Evolutionary conservation across 2,888 invertebrate genomes (phyloP).

Genomic region (Drosophila paranaensis): DNA sequence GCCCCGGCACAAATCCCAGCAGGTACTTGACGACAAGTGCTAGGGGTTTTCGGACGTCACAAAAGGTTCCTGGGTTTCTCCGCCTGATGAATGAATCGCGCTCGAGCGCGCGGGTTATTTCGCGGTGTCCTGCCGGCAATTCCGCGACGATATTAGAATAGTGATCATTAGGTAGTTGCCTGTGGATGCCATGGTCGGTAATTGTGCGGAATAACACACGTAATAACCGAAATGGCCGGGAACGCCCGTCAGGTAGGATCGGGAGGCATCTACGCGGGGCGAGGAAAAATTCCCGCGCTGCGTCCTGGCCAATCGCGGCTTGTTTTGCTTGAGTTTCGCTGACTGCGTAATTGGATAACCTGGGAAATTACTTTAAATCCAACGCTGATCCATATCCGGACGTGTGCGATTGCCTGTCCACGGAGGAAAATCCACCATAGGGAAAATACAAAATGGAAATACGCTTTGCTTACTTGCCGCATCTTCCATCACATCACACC

Average conservation of each 20-base stretch:
- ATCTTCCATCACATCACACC: slow-evolving; percentile 62
- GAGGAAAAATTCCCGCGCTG: slow-evolving; percentile 36
- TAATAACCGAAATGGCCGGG: slow-evolving; percentile 68
- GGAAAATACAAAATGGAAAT: slow-evolving; percentile 72
- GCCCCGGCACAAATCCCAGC: slow-evolving; percentile 32
- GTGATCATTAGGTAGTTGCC: slow-evolving; percentile 64
- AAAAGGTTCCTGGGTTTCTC: slow-evolving; percentile 44
- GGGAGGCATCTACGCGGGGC: slow-evolving; percentile 3
- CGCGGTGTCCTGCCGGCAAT: slow-evolving; percentile 56
- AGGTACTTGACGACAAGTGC: slow-evolving; percentile 74
- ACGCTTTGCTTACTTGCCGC: slow-evolving; percentile 43
- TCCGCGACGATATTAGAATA: slow-evolving; percentile 50
- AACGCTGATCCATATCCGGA: slow-evolving; percentile 70
- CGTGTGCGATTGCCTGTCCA: slow-evolving; percentile 12
- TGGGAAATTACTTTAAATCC: slow-evolving; percentile 77
- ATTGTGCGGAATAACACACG: slow-evolving; percentile 78
- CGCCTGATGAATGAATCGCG: slow-evolving; percentile 67
- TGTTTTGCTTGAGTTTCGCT: slow-evolving; percentile 72
- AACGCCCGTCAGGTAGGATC: slow-evolving; percentile 61
- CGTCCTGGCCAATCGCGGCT: slow-evolving; percentile 41
- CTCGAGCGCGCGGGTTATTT: slow-evolving; percentile 67
- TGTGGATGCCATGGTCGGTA: slow-evolving; percentile 47
- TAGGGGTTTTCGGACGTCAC: background rate
- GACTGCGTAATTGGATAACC: slow-evolving; percentile 83
- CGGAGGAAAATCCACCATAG: slow-evolving; percentile 68